Percentiles rank a stretch among this genome's conserved stretches.
phyloP scores from a whole-genome alignment of 2,113 vertebrate species.

The Chloroceryle aenea region DNA sequence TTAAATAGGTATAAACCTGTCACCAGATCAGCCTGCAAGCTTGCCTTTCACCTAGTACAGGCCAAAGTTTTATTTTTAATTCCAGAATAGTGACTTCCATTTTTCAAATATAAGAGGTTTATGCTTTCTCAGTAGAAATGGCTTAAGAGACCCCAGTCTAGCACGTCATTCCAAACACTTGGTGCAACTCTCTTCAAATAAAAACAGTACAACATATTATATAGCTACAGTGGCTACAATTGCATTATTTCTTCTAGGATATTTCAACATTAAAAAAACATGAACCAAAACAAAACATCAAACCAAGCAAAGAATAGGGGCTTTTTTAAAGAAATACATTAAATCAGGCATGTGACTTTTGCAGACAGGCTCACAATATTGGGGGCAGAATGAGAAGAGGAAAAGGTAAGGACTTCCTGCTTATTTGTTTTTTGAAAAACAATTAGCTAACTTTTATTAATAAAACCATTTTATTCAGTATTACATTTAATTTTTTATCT shows the following conservation, averaged over 20 bases:
- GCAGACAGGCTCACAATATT: neutral
- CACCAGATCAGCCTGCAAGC: neutral
- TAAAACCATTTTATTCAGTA: neutral
- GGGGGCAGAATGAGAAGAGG: neutral
- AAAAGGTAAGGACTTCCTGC: neutral
- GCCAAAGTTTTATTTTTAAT: neutral
- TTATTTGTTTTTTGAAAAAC: neutral
- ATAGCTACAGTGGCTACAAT: neutral
- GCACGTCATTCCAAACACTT: neutral
- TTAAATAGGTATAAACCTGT: neutral
- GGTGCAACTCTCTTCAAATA: rapidly evolving
- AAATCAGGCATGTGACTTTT: neutral
- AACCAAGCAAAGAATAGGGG: neutral
- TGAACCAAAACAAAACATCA: neutral
- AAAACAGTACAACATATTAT: neutral
- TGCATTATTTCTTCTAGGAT: neutral
- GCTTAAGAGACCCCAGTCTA: neutral
- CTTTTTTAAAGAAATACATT: neutral
- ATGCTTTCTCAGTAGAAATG: neutral
- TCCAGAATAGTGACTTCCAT: neutral
- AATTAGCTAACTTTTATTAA: neutral
- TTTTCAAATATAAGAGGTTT: neutral
- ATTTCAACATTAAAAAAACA: neutral
- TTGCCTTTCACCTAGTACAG: neutral
- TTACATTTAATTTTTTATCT: neutral